These are phyloP conservation scores for Cossypha niveicapilla DNA, from an alignment of 2,797 vertebrate species.

Conservation along the genomic window DNA sequence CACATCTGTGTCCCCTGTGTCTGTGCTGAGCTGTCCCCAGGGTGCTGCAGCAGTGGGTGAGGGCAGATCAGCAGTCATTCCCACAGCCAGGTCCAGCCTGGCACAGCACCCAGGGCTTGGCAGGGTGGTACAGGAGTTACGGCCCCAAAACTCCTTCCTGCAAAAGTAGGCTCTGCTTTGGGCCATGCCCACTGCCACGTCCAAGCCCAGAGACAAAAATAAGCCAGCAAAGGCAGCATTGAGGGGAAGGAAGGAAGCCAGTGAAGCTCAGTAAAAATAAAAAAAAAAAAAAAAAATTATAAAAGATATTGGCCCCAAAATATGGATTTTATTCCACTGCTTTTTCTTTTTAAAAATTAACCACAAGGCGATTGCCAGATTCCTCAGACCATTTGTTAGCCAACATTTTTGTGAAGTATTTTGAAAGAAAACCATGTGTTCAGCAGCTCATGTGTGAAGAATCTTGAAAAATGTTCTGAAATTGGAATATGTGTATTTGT, in stretches of 20 bases:
- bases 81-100: neutral
- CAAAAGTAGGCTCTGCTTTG: neutral
- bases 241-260: neutral
- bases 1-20: neutral
- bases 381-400: constrained; percentile 1
- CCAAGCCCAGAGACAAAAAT: neutral
- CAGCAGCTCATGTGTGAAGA: constrained; percentile 38
- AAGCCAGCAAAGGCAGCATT: neutral
- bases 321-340: neutral
- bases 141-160: neutral
- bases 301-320: neutral
- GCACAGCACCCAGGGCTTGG: neutral
- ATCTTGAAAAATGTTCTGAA: constrained; percentile 29
- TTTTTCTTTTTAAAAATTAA: constrained; percentile 34
- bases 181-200: neutral
- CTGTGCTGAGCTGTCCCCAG: neutral
- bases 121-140: neutral
- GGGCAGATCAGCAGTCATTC: neutral
- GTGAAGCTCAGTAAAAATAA: neutral
- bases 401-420: constrained; percentile 46
- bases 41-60: neutral
- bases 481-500: neutral
- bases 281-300: neutral
- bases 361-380: constrained; percentile 14
- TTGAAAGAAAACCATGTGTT: constrained; percentile 57